Evolutionary conservation across 1,140 invertebrate species (phyloP), one percentile per base, ranked within the genome.

Genomic region (Ooceraea biroi): DNA sequence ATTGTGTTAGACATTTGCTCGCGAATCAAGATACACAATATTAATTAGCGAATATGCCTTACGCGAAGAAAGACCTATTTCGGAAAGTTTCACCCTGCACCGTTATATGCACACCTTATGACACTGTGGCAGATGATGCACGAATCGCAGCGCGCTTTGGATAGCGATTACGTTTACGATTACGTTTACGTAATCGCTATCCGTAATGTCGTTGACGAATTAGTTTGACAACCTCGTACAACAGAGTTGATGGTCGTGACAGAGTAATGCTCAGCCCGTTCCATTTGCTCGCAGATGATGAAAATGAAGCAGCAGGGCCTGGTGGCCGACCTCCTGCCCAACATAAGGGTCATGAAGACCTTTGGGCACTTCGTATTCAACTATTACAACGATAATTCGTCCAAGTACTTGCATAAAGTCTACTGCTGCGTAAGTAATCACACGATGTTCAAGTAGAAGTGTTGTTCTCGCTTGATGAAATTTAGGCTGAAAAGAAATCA

Each of bases 281-380:
- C 4, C 12, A 25, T 74, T 65, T 68, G 11, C 76, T 52, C 91
- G 68, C 90, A 95, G 94, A 96, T 95, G 94, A 95, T 95, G 95
- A 95, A 95, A 91, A 94, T 95, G 82, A 95, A 95, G 89, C 92
- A 94, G 77, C 91, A 92, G 68, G 97, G 97, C 92, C 96, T 98
- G 46, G 97, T 97, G 94, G 96, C 97, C 88, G 97, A 98, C 92
- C 93, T 98, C 82, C 96, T 97, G 96, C 97, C 97, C 36, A 97
- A 97, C 85, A 97, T 98, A 86, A 95, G 95, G 85, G 90, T 97
- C 48, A 97, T 98, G 96, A 96, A 97, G 92, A 93, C 95, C 10
- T 95, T 95, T 11, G 97, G 97, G 14, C 96, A 97, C 84, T 97
- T 97, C 89, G 95, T 97, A 92, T 96, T 97, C 90, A 97, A 97